A percentile compares a stretch with the other conserved stretches of the same genome.
phyloP scores from a whole-genome alignment of 2,888 invertebrate species.

The Anagyrus pseudococci region DNA sequence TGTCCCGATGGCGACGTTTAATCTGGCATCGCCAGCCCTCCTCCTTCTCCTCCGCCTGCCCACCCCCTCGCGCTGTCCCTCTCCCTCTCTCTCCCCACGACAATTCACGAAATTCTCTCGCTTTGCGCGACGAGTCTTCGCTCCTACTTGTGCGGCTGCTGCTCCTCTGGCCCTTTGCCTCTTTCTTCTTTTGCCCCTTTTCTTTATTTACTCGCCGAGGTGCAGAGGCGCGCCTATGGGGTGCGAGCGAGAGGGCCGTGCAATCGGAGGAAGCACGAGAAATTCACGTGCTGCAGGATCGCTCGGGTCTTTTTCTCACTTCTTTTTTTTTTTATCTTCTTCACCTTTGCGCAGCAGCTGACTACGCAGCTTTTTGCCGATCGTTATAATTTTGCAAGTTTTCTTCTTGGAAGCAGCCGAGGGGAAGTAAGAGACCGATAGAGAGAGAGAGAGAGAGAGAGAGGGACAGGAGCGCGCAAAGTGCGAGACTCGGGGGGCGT shows the following conservation, averaged over 20 bases:
- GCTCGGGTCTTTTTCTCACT: conserved; percentile 46
- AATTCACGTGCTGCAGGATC: conserved; percentile 11
- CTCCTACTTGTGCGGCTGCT: not conserved
- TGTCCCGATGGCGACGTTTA: conserved; percentile 44
- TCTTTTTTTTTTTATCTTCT: not conserved
- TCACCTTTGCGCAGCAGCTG: not conserved
- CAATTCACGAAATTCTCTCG: too few relatives aligned
- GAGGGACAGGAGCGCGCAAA: too few relatives aligned
- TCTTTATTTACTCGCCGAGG: not conserved
- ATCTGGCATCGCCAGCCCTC: conserved; percentile 41
- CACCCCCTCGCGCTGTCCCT: not conserved
- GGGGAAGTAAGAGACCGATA: not conserved
- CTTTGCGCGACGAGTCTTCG: conserved; percentile 20
- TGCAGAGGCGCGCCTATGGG: not conserved
- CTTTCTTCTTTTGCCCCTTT: conserved; percentile 1
- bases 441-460: too few relatives aligned
- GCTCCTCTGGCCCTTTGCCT: conserved; percentile 30
- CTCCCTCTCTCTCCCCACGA: conserved; percentile 1
- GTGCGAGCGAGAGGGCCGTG: not conserved
- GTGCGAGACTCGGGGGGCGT: too few relatives aligned
- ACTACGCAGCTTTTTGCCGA: too few relatives aligned
- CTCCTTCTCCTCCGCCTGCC: not conserved
- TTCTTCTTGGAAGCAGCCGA: not conserved
- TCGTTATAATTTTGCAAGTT: not conserved
- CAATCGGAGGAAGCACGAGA: not conserved